Evolutionary conservation across 2,113 vertebrate species (phyloP).

Genomic region (Dromas ardeola): DNA sequence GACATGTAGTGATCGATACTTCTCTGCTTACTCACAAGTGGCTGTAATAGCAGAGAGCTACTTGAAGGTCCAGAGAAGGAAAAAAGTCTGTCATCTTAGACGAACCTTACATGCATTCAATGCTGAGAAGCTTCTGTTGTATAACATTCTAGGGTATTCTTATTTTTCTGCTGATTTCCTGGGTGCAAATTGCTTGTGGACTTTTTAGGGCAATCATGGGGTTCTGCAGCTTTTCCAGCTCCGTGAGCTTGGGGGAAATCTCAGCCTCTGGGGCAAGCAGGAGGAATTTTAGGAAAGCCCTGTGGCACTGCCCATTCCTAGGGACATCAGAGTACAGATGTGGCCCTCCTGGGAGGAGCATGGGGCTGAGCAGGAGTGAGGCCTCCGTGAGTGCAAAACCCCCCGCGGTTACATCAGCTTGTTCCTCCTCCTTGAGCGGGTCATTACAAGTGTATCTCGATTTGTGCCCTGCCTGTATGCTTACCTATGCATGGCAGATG

Average conservation of each 20-base stretch:
- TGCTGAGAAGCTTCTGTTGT: neutral
- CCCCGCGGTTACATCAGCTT: neutral
- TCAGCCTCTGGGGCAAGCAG: neutral
- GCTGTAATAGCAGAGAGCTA: neutral
- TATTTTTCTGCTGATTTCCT: neutral
- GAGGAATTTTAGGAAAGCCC: neutral
- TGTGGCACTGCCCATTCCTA: neutral
- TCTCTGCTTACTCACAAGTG: neutral
- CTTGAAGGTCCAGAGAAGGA: neutral
- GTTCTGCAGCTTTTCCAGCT: neutral
- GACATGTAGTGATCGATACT: neutral
- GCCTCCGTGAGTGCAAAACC: neutral
- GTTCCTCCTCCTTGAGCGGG: neutral
- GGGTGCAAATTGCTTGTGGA: neutral
- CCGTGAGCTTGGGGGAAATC: rapidly evolving
- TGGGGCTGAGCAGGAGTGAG: neutral
- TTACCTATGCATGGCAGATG: neutral
- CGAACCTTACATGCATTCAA: neutral
- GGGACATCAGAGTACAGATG: neutral
- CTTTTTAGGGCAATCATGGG: neutral
- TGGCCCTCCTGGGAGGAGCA: neutral
- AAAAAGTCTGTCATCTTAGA: neutral
- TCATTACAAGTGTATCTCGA: neutral
- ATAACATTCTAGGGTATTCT: neutral
- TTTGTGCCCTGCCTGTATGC: neutral